phyloP scores from a whole-genome alignment of 1,140 invertebrate genomes.

The Dermatophagoides farinae region DNA sequence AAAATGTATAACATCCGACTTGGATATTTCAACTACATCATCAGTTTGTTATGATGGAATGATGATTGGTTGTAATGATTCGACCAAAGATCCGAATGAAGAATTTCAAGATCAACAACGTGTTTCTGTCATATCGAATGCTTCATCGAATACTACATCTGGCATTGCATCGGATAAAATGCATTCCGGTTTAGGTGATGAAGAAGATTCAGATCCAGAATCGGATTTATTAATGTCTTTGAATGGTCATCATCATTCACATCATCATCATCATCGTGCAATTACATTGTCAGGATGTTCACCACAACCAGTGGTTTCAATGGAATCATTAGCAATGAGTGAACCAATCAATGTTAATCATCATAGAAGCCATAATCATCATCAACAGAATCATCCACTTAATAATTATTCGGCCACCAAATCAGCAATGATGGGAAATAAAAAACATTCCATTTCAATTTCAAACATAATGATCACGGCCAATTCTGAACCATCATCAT shows the following conservation, averaged over 20 bases:
- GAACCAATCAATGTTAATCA: conserved; percentile 1
- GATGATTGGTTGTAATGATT: too few species aligned
- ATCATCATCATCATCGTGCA: not conserved
- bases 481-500: not conserved
- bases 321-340: conserved; percentile 41
- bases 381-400: not conserved
- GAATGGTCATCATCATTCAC: not conserved
- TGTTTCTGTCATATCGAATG: conserved; percentile 71
- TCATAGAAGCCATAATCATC: not conserved
- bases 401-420: not conserved
- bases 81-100: too few species aligned
- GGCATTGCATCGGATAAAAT: conserved; percentile 83
- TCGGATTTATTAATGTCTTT: not conserved
- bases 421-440: not conserved
- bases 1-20: not conserved
- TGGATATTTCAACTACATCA: not conserved
- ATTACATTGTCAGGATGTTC: conserved; percentile 2
- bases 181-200: conserved; percentile 63
- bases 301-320: conserved; percentile 34
- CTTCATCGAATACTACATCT: conserved; percentile 79
- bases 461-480: conserved; percentile 7
- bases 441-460: conserved; percentile 10
- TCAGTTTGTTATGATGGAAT: not conserved
- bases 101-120: conserved; percentile 31
- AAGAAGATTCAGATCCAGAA: conserved; percentile 29